Base-by-base conservation (phyloP, 2,113 vertebrate species). In the Suricata suricatta region DNA sequence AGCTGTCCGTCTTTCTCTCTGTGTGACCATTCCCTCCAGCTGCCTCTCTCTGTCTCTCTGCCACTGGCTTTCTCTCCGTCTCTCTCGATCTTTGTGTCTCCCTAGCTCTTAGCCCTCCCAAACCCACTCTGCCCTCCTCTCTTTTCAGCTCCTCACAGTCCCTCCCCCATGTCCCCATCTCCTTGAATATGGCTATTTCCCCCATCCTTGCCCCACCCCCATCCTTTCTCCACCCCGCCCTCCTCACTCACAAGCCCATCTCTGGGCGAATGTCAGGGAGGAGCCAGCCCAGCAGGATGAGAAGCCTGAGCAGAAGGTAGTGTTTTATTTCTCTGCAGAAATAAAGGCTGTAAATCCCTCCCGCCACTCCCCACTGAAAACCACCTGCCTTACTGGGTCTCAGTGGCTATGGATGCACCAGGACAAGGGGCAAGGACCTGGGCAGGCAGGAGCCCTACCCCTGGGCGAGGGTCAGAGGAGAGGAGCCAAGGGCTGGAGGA, bases 201-300 rank as follows among this genome's bases (percentile, higher is more conserved):
- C 54, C 44, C 12, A 44, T 69, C 21, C 27, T 41, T 69, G 15
- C 21, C 54, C 44, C 7, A 3, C 21, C 88, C 33, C 8, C 12
- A 10, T 4, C 21, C 31, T 25, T 3, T 47, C 47, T 87, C 27
- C 33, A 7, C n/a, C 33, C 57, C 95, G 74, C 23, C 38, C n/a
- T 72, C 86, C 71, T 96, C 69, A 60, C 15, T 91, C 89, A 83
- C 50, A 84, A 54, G 77, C 57, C 44, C 88, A 69, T 90, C 87
- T 93, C 60, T 52, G 23, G 50, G 31, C 44, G 52, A 64, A 9
- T 9, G 19, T 33, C 5, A 6, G 66, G 81, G 88, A 89, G 83
- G 83, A 88, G 21, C 8, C 27, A 88, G 21, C 8, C 27, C 54
- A 38, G 76, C 13, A 12, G 44, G 82, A 35, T 25, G n/a, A 88